Conservation (phyloP, 2,888 invertebrate genomes). For the Falcaria lacertinaria region DNA sequence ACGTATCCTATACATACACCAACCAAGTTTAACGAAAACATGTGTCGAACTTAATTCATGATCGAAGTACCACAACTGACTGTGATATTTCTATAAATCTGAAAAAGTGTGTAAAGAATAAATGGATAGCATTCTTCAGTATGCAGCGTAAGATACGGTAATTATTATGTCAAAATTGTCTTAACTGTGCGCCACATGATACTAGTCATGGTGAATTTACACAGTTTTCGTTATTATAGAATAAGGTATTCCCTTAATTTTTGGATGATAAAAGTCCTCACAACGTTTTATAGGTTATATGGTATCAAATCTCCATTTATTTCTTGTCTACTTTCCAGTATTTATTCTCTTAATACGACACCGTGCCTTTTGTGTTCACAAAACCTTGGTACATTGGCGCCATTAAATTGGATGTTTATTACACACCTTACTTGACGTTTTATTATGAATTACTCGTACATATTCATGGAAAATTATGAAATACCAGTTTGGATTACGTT, state of each 20-base stretch:
- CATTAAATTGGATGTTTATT: slow-evolving; percentile 36
- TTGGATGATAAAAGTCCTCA: not conserved
- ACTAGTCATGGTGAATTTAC: no score
- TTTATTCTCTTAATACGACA: slow-evolving; percentile 3
- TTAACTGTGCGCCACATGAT: no score
- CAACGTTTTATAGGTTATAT: not conserved
- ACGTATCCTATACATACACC: no score
- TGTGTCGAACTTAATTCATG: no score
- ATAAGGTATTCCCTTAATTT: not conserved
- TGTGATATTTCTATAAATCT: no score
- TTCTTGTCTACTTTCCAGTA: not conserved
- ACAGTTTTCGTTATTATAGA: not conserved
- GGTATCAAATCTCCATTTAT: not conserved
- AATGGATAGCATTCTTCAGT: no score
- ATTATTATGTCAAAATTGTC: no score
- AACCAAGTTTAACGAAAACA: no score
- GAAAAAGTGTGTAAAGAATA: no score
- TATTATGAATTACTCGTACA: slow-evolving; percentile 39
- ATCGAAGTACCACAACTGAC: no score
- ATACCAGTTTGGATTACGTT: slow-evolving; percentile 24
- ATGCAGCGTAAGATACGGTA: no score
- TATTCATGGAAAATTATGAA: slow-evolving; percentile 45
- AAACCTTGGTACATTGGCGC: slow-evolving; percentile 11
- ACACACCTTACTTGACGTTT: slow-evolving; percentile 27
- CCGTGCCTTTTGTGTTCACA: slow-evolving; percentile 1